These are phyloP conservation scores for Coronaproctus castanopsis DNA, from an alignment of 2,888 invertebrate genomes.

Conservation along the genomic window DNA sequence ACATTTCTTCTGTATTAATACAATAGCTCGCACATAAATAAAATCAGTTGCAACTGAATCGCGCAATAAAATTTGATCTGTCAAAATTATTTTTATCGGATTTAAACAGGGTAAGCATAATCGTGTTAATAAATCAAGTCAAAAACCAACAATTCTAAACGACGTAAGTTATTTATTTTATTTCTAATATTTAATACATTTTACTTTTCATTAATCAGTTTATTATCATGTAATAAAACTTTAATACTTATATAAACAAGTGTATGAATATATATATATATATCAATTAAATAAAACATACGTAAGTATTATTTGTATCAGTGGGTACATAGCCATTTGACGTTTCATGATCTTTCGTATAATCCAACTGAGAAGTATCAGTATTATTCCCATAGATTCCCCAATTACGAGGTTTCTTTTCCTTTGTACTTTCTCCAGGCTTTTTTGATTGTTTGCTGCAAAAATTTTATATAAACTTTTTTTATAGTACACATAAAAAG, in stretches of 20 bases:
- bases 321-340: constrained; percentile 7
- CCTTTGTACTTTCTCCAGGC: constrained; percentile 32
- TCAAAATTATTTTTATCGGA: no score
- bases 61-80: no score
- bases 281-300: neutral
- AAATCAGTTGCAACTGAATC: constrained; percentile 6
- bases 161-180: no score
- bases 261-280: no score
- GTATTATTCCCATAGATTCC: constrained; percentile 58
- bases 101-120: no score
- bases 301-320: neutral
- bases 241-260: no score
- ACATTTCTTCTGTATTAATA: neutral
- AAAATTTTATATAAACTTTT: neutral
- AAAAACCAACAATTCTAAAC: no score
- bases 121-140: no score
- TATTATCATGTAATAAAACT: no score
- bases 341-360: constrained; percentile 43
- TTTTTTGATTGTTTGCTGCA: no score
- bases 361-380: constrained; percentile 59
- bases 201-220: no score
- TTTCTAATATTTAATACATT: no score
- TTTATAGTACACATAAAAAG: constrained; percentile 1
- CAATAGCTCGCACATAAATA: constrained; percentile 10
- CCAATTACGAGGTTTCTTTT: constrained; percentile 77